Evolutionary conservation across 2,888 invertebrate genomes (phyloP).

Genomic region (Mesorhabditis sp.): DNA sequence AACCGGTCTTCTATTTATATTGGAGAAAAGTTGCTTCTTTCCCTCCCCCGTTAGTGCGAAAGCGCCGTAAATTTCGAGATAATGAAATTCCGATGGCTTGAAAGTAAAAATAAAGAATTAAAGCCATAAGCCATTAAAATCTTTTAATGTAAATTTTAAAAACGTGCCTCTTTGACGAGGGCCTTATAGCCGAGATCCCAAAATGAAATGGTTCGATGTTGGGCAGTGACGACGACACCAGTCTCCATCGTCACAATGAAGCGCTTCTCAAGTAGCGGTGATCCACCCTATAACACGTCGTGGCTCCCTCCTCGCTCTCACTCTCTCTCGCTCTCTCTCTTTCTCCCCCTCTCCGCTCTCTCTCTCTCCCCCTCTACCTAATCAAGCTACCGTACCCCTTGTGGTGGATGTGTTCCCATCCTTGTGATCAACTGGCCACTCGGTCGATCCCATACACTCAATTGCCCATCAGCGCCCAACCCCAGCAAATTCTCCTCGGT

Average conservation of each 20-base stretch:
- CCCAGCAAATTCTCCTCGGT: constrained; percentile 21
- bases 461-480: constrained; percentile 23
- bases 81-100: too few species aligned
- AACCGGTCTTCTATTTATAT: too few species aligned
- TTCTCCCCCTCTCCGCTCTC: too few species aligned
- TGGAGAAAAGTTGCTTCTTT: too few species aligned
- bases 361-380: not conserved
- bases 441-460: constrained; percentile 21
- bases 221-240: constrained; percentile 33
- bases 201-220: constrained; percentile 35
- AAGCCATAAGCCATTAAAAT: too few species aligned
- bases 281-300: not conserved
- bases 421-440: constrained; percentile 18
- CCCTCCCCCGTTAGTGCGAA: too few species aligned
- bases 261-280: constrained; percentile 12
- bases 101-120: too few species aligned
- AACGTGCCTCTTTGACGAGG: constrained; percentile 34
- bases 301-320: too few species aligned
- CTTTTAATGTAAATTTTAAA: too few species aligned
- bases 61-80: too few species aligned
- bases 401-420: constrained; percentile 13
- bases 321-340: too few species aligned
- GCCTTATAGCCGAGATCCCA: constrained; percentile 44
- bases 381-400: not conserved
- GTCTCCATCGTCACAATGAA: constrained; percentile 32